These are phyloP conservation scores for Acridotheres tristis DNA, from an alignment of 2,797 vertebrate species.

Conservation along the genomic window DNA sequence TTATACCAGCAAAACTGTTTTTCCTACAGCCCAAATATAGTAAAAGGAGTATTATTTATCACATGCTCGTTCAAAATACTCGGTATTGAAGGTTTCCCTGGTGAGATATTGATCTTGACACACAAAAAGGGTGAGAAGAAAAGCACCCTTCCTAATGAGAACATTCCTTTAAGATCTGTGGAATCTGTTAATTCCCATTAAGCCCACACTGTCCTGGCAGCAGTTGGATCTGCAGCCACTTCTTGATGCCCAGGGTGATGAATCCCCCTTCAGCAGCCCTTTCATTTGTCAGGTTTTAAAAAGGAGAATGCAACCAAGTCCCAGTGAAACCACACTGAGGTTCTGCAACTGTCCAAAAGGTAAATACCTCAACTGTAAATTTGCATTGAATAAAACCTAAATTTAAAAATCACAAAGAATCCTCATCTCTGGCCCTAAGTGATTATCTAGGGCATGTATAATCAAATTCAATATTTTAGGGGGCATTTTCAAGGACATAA, in stretches of 20 bases:
- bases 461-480: background rate
- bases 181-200: slow-evolving; percentile 6
- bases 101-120: background rate
- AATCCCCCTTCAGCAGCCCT: background rate
- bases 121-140: background rate
- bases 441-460: background rate
- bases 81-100: background rate
- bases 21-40: background rate
- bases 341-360: background rate
- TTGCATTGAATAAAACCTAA: background rate
- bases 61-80: background rate
- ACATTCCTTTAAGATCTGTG: background rate
- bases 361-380: background rate
- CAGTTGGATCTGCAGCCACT: background rate
- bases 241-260: background rate
- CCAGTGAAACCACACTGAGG: background rate
- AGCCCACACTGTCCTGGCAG: background rate
- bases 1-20: background rate
- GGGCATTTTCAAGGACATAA: background rate
- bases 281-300: background rate
- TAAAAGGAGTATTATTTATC: background rate
- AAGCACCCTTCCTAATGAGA: background rate
- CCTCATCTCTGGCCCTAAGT: background rate
- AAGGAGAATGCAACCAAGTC: background rate
- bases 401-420: background rate